Conservation (phyloP, 2,113 vertebrate species). For the Acrocephalus kingi region DNA sequence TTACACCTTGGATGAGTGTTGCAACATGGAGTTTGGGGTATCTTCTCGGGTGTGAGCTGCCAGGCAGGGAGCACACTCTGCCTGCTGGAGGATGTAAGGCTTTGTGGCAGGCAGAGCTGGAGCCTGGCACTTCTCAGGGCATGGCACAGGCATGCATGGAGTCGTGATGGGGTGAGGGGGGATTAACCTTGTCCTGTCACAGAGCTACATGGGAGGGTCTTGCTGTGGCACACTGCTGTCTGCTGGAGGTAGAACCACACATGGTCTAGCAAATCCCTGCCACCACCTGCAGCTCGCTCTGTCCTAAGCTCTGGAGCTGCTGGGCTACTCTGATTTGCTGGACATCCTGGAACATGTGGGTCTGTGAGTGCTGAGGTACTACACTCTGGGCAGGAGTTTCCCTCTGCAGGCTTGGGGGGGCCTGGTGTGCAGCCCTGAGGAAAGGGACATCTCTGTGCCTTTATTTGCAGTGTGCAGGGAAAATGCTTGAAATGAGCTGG, state of each 20-base stretch:
- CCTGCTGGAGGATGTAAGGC: not conserved
- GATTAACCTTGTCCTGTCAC: not conserved
- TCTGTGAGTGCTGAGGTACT: not conserved
- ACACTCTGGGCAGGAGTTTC: not conserved
- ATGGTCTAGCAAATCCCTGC: not conserved
- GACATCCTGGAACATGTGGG: fast-evolving
- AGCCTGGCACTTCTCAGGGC: not conserved
- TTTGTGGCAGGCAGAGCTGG: not conserved
- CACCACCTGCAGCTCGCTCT: fast-evolving
- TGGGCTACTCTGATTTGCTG: not conserved
- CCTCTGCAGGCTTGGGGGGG: not conserved
- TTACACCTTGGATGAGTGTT: conserved; percentile 57
- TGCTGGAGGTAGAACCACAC: not conserved
- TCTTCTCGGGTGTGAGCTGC: fast-evolving
- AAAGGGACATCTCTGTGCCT: fast-evolving
- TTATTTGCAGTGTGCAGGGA: fast-evolving
- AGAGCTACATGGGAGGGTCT: not conserved
- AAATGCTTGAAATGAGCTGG: not conserved
- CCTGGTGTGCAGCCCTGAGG: fast-evolving
- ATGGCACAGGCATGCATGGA: not conserved
- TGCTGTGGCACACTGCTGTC: not conserved
- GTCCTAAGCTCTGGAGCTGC: not conserved
- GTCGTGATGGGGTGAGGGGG: not conserved
- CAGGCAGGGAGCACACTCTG: not conserved
- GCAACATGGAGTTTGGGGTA: not conserved